phyloP scores from a whole-genome alignment of 2,797 vertebrate species.

The Tiaroga cobitis region DNA sequence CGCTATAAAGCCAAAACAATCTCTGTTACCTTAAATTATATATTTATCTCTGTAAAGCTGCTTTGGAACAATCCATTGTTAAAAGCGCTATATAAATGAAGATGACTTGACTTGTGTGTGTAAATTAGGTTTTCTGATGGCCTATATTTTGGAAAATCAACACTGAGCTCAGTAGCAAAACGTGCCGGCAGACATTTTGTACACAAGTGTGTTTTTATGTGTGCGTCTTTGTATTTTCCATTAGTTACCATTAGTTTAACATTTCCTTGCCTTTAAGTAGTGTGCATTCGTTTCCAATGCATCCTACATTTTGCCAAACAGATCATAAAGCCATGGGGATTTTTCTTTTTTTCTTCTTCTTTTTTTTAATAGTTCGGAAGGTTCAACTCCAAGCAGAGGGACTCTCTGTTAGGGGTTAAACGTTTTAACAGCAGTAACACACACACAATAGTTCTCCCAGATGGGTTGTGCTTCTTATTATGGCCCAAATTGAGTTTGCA shows the following conservation, averaged over 20 bases:
- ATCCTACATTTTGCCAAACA: conserved; percentile 55
- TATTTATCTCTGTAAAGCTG: too few species aligned
- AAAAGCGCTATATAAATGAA: too few species aligned
- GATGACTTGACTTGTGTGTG: too few species aligned
- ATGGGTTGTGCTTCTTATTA: conserved; percentile 65
- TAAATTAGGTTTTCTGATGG: conserved; percentile 28
- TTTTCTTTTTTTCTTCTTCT: conserved; percentile 39
- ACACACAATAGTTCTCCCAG: conserved; percentile 31
- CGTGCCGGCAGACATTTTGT: conserved; percentile 44
- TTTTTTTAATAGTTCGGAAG: conserved; percentile 28
- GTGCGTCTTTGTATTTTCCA: conserved; percentile 31
- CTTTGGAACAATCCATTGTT: too few species aligned
- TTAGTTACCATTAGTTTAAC: conserved; percentile 7
- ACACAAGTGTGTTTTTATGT: conserved; percentile 37
- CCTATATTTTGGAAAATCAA: conserved; percentile 73
- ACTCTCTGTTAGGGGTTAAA: conserved; percentile 68
- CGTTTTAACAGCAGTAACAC: conserved; percentile 68
- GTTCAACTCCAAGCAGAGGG: conserved; percentile 64
- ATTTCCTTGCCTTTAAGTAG: conserved; percentile 17
- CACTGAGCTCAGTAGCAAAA: conserved; percentile 62
- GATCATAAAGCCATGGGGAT: conserved; percentile 67
- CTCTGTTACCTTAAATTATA: too few species aligned
- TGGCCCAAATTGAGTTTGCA: conserved; percentile 69
- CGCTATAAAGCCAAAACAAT: too few species aligned
- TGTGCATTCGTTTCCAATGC: conserved; percentile 18